Conservation (phyloP, 2,888 invertebrate genomes). For the Odontocerum albicorne region DNA sequence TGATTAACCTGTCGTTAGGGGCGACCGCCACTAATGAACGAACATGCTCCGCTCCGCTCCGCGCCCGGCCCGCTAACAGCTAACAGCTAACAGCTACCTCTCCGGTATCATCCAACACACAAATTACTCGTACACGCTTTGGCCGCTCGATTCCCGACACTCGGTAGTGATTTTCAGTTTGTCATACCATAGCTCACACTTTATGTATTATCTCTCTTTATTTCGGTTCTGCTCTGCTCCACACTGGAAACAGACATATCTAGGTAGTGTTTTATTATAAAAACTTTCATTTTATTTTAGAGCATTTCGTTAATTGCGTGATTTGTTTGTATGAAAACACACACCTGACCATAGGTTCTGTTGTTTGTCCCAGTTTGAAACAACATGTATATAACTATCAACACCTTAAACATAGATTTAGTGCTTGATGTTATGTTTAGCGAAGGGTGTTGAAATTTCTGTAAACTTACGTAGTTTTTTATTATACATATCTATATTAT, state of each 20-base stretch:
- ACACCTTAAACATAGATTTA: slow-evolving; percentile 31
- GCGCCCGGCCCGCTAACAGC: slow-evolving; percentile 2
- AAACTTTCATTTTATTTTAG: too few relatives aligned
- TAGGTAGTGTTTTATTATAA: too few relatives aligned
- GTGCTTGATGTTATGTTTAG: slow-evolving; percentile 36
- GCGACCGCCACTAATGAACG: slow-evolving; percentile 22
- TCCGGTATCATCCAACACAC: slow-evolving; percentile 15
- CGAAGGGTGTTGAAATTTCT: slow-evolving; percentile 27
- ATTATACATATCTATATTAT: too few relatives aligned
- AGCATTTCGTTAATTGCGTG: too few relatives aligned
- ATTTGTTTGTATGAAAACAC: too few relatives aligned
- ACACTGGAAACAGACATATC: too few relatives aligned
- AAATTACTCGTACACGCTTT: slow-evolving; percentile 14
- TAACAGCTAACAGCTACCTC: background rate
- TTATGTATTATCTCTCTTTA: too few relatives aligned
- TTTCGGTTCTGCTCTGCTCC: too few relatives aligned
- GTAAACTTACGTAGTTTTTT: slow-evolving; percentile 8
- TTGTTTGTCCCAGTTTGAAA: background rate
- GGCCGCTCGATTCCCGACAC: background rate
- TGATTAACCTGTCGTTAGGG: slow-evolving; percentile 27
- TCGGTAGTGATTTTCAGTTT: too few relatives aligned
- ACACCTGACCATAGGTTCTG: too few relatives aligned
- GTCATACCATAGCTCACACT: too few relatives aligned
- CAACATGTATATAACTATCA: slow-evolving; percentile 27
- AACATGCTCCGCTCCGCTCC: slow-evolving; percentile 2